Base-by-base conservation (phyloP, 2,797 vertebrate species). In the Anas capensis region DNA sequence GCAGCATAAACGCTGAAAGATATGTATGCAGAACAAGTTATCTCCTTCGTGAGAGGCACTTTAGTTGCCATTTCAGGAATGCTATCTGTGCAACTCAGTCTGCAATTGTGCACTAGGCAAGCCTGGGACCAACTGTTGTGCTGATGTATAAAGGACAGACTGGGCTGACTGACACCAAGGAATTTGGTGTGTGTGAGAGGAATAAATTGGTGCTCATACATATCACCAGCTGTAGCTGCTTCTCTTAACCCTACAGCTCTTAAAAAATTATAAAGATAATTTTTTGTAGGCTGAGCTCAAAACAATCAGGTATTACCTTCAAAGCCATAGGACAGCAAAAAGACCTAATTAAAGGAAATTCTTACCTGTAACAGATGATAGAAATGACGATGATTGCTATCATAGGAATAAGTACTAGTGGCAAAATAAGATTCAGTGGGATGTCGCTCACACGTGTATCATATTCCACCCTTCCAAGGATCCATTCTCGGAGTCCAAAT, bases 361-460 rank as follows among this genome's bases (percentile, higher is more conserved):
- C 84, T 96, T 95, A 99, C 99, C 99, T 98, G 98, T 99, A 99
- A 98, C 99, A 99, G 97, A 99, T 99, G 85, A 99, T 95, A 4
- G 99, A 99, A 81, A 98, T 96, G 0, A 92, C 96, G 3, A 99
- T 99, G 97, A 99, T 98, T 38, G 98, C 95, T 90, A 99, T 86
- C 99, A 99, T 99, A 33, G 99, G 99, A 58, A 99, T 94, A 33
- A 99, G 96, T 26, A 99, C 98, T 2, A 98, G 97, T 1, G 99
- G 99, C 97, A 99, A 98, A 97, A 99, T 99, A 71, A 99, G 98
- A 36, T 97, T 97, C 44, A 99, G 97, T 4, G 99, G 98, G 82
- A 98, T 97, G 61, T 98, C 98, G 21, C 97, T 97, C 77, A 97
- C 98, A 66, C 98, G 98, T 2, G 97, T 97, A 48, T 97, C 97